Base-by-base conservation (phyloP, 2,113 vertebrate genomes). In the Triplophysa tibetana region DNA sequence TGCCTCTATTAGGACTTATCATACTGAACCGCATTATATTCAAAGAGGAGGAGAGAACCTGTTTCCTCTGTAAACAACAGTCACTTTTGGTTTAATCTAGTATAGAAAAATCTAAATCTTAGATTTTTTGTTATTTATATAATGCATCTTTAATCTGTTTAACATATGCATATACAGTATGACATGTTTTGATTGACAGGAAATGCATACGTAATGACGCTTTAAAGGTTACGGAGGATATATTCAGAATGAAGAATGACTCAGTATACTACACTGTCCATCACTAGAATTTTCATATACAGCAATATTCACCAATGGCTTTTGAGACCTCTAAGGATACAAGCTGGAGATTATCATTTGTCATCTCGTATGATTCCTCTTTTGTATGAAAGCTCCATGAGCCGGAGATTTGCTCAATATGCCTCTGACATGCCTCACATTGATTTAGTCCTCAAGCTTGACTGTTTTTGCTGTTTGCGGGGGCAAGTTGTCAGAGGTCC, bases 1-100 rank as follows among this genome's bases (percentile, higher is more conserved):
- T 62, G 82, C 81, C 87, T 90, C 83, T 91, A 91, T 92, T 91
- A 92, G 87, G 88, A 87, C 89, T 90, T 87, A 92, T 92, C 90
- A 90, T 84, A 79, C 90, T 87, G 84, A 88, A 89, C 86, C 58
- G 82, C 79, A 88, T 89, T 86, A 91, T 88, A 85, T 86, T 79
- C 75, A 83, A 81, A 84, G 81, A 77, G 52, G 60, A 43, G 72
- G 17, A 66, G 65, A 66, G 5, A 41, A 43, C 45, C 23, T 45
- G n/a, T 11, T 68, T 68, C 12, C 66, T 45, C 54, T 24, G 7
- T 21, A 10, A 21, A 58, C 2, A 58, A 21, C 33, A 54, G 67
- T 41, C 56, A 48, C 19, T 8, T 58, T n/a, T 58, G 19, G 8
- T 10, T 21, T 58, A n/a, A 58, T 73, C 43, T 48, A 66, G 45